Evolutionary conservation across 2,888 invertebrate species (phyloP).

Genomic region (Camptogramma bilineatum): DNA sequence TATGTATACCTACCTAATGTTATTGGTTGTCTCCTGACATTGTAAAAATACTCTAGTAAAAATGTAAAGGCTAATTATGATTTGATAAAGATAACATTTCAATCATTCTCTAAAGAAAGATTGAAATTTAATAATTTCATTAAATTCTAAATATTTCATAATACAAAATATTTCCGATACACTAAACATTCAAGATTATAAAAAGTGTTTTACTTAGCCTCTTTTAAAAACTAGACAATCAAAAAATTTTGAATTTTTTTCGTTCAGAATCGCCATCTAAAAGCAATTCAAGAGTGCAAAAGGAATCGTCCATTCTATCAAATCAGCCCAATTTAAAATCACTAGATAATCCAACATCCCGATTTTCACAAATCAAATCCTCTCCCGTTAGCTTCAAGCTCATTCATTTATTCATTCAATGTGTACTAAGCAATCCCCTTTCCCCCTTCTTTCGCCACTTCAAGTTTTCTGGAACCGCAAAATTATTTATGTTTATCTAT

Average conservation of each 20-base stretch:
- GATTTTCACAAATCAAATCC: conserved; percentile 45
- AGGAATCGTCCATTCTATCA: conserved; percentile 17
- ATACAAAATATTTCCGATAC: background rate
- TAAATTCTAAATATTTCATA: too few species aligned
- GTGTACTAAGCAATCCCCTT: conserved; percentile 59
- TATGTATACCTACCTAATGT: too few species aligned
- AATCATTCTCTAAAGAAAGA: too few species aligned
- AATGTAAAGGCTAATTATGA: too few species aligned
- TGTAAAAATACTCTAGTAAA: too few species aligned
- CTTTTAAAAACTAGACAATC: too few species aligned
- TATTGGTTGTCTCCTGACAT: too few species aligned
- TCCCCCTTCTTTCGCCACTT: conserved; percentile 38
- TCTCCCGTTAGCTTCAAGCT: conserved; percentile 44
- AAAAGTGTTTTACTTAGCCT: too few species aligned
- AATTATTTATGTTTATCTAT: conserved; percentile 61
- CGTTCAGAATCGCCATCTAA: background rate
- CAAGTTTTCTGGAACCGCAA: conserved; percentile 55
- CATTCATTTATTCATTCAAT: conserved; percentile 71
- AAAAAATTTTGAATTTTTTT: background rate
- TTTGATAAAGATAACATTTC: too few species aligned
- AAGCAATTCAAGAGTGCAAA: conserved; percentile 9
- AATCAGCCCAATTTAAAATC: conserved; percentile 35
- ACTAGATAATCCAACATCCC: conserved; percentile 31
- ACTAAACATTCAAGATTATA: too few species aligned
- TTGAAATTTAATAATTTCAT: too few species aligned